phyloP scores from a whole-genome alignment of 2,888 invertebrate species.

The Drosophila hawaiiensis region DNA sequence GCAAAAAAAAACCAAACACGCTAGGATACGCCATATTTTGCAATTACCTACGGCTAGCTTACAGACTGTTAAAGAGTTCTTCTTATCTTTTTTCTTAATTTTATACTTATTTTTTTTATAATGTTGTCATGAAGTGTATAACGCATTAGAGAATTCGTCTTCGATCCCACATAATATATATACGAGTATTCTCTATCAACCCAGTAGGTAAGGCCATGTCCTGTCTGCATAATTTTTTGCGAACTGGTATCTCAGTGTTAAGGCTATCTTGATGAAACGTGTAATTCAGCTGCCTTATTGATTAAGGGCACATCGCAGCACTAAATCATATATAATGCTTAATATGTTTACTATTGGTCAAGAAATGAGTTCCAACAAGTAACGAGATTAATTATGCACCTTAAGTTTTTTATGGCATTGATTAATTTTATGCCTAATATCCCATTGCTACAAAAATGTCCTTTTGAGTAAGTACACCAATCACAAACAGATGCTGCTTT shows the following conservation, averaged over 20 bases:
- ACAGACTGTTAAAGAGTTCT: neutral
- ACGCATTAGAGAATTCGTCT: too few species aligned
- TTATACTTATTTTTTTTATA: neutral
- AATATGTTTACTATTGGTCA: neutral
- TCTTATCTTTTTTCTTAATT: neutral
- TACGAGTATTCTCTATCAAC: neutral
- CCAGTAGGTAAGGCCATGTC: neutral
- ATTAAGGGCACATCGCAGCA: neutral
- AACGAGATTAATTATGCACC: neutral
- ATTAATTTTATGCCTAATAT: neutral
- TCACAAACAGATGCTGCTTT: constrained; percentile 5
- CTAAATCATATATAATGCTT: neutral
- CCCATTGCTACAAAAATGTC: neutral
- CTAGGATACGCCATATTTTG: neutral
- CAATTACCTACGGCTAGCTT: neutral
- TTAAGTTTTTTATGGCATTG: neutral
- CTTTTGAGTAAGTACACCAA: neutral
- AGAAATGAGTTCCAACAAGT: neutral
- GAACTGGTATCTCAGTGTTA: neutral
- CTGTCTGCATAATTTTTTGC: neutral
- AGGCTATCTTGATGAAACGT: neutral
- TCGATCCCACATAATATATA: neutral
- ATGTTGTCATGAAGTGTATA: too few species aligned
- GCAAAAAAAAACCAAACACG: neutral
- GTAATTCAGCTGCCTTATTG: neutral